A percentile compares a stretch with the other conserved stretches of the same genome.
These are phyloP conservation scores for Drosophila navojoa DNA, from an alignment of 1,140 invertebrate genomes.

Conservation along the genomic window DNA sequence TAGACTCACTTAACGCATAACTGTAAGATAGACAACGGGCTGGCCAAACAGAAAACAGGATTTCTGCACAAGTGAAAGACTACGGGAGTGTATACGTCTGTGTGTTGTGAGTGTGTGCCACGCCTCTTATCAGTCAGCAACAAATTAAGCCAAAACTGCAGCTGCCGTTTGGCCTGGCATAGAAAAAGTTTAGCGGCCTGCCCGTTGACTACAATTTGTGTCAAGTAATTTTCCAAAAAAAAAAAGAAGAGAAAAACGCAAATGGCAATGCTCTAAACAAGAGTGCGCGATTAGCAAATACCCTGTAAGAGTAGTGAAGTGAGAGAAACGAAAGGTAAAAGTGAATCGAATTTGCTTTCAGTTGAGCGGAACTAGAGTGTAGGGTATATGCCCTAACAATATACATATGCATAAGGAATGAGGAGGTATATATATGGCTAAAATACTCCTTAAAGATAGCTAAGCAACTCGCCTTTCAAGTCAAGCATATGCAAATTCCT, in stretches of 20 bases:
- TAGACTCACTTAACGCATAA: conserved; percentile 73
- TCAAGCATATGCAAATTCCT: no score
- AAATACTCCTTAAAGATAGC: no score
- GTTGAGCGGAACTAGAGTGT: no score
- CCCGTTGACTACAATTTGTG: conserved; percentile 62
- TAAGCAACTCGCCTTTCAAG: no score
- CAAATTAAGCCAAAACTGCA: conserved; percentile 65
- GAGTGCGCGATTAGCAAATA: neutral
- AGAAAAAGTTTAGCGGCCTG: conserved; percentile 63
- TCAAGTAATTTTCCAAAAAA: conserved; percentile 53
- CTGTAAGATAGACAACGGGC: conserved; percentile 70
- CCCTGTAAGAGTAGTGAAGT: neutral
- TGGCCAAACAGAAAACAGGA: conserved; percentile 66
- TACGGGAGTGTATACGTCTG: neutral
- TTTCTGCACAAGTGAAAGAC: conserved; percentile 62
- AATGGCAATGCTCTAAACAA: neutral
- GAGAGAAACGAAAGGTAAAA: neutral
- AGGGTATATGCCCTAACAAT: no score
- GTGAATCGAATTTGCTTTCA: no score
- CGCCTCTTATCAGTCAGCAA: conserved; percentile 64
- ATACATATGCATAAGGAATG: no score
- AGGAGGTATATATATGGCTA: no score
- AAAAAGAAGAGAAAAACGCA: neutral
- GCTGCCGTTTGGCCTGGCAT: conserved; percentile 46
- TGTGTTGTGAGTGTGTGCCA: conserved; percentile 25